Conservation (phyloP, 2,888 invertebrate species). For the Tetragonisca angustula region DNA sequence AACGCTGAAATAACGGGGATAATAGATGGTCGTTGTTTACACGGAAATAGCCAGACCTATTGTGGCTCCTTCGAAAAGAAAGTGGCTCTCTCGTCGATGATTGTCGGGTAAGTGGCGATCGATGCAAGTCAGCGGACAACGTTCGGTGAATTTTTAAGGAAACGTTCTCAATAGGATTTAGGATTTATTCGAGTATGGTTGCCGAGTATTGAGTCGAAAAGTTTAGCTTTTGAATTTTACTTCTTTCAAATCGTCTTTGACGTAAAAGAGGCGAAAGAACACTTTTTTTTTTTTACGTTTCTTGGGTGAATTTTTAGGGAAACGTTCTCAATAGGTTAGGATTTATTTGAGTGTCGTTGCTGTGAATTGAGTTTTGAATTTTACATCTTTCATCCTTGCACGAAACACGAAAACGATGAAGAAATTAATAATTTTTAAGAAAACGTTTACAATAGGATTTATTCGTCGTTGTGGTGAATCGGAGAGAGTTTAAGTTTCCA, state of each 20-base stretch:
- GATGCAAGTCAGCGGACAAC: conserved; percentile 13
- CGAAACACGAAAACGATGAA: not conserved
- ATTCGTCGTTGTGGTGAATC: no score
- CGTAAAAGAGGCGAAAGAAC: not conserved
- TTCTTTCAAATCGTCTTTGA: not conserved
- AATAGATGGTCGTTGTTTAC: conserved; percentile 46
- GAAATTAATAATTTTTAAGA: not conserved
- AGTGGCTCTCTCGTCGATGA: conserved; percentile 39
- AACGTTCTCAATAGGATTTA: not conserved
- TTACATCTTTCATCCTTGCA: no score
- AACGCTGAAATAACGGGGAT: conserved; percentile 36
- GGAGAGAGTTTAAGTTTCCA: no score
- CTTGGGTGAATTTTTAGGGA: no score
- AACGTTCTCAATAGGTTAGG: not conserved
- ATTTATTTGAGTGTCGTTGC: no score
- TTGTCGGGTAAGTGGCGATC: conserved; percentile 9
- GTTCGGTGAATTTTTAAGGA: conserved; percentile 24
- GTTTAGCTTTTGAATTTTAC: no score
- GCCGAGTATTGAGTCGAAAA: no score
- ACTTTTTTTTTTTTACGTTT: no score
- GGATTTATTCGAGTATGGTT: no score
- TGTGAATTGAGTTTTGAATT: no score
- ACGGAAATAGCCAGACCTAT: conserved; percentile 44
- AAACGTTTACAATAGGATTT: no score
- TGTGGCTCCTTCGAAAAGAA: conserved; percentile 24